Evolutionary conservation across 1,140 invertebrate genomes (phyloP), one percentile per base, ranked within the genome.

Genomic region (Adoxophyes honmai): DNA sequence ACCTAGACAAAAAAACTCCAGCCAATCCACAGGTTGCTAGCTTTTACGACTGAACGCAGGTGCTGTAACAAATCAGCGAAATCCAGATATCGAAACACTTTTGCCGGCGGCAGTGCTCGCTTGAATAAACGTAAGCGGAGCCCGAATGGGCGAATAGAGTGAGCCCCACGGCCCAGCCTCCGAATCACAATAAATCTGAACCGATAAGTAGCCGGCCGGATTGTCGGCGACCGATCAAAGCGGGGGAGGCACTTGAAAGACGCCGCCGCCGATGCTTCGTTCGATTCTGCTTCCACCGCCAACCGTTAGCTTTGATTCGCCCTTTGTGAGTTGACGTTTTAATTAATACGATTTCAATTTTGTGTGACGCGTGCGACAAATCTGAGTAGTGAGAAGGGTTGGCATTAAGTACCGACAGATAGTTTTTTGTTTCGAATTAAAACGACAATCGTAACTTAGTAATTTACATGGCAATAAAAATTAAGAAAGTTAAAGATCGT

Each of bases 131-230:
- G 71, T 73, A 68, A 69, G 64, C 69, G 60, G 59, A 64, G 69
- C 72, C 72, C 66, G 67, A 68, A 69, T 70, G 71, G 59, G 57
- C 62, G 68, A 70, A 67, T 73, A 68, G 68, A 65, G 73, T 70
- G 73, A 73, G 75, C 79, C 70, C 71, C 58, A 60, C 67, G 66
- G 68, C 60, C 64, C 73, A 81, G 80, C 73, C 79, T 81, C 80
- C 78, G 70, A 81, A 84, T 81, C 80, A 86, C 82, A 84, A 88
- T 88, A 88, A 88, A 88, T 88, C 84, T 83, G 81, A 84, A 73
- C 77, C 82, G 84, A 88, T 88, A 88, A 88, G 81, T 88, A 86
- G 79, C 75, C 73, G 73, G 73, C 70, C 74, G 76, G 82, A 82
- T 82, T 75, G 84, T 82, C 80, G 84, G 77, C 70, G 79, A 65